Conservation (phyloP, 2,888 invertebrate species). For the Thecophora atra region DNA sequence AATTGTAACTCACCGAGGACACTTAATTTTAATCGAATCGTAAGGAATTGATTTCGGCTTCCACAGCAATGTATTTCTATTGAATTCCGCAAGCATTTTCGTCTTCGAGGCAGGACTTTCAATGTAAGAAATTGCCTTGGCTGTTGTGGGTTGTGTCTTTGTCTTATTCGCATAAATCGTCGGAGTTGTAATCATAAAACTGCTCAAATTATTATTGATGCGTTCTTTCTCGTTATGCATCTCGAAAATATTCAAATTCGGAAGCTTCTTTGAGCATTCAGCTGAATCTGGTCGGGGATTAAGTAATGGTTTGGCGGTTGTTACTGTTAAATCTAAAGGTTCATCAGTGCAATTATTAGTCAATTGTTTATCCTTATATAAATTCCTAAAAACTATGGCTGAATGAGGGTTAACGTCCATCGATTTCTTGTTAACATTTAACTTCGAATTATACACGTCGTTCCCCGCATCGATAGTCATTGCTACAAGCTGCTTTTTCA, state of each 20-base stretch:
- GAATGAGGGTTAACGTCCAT: no score
- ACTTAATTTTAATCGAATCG: no score
- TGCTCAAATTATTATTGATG: not conserved
- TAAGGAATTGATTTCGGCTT: no score
- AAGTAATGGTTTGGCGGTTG: not conserved
- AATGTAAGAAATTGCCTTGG: no score
- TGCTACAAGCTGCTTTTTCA: not conserved
- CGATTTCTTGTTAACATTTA: not conserved
- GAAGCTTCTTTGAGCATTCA: not conserved
- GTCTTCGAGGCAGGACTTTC: no score
- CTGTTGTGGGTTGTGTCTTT: no score
- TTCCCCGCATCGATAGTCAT: not conserved
- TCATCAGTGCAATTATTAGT: not conserved
- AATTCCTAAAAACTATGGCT: not conserved
- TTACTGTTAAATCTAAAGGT: constrained; percentile 1
- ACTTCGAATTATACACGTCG: not conserved
- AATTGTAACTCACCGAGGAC: not conserved
- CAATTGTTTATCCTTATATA: not conserved
- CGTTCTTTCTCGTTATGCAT: not conserved
- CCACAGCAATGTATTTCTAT: no score
- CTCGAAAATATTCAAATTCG: not conserved
- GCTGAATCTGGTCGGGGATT: not conserved
- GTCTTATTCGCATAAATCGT: not conserved
- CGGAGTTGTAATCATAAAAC: not conserved
- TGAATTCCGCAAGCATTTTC: no score